Evolutionary conservation across 2,888 invertebrate species (phyloP).

Genomic region (Siphlonurus alternatus): DNA sequence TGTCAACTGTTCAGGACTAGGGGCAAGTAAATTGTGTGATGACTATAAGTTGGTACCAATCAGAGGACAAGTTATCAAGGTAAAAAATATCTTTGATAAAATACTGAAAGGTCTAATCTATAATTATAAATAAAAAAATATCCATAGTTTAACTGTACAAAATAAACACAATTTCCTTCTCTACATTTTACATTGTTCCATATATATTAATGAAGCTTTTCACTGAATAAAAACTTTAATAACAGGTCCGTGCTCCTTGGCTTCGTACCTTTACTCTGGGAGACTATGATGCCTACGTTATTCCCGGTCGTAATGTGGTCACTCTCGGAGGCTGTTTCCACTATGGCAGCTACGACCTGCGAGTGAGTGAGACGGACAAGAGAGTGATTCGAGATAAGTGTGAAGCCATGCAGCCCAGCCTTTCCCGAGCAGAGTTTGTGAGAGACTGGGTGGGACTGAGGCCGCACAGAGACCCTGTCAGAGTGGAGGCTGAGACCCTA

Average conservation of each 20-base stretch:
- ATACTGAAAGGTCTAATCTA: too few species aligned
- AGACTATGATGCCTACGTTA: conserved; percentile 70
- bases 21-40: conserved; percentile 56
- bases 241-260: conserved; percentile 70
- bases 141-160: too few species aligned
- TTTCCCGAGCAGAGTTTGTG: conserved; percentile 37
- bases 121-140: too few species aligned
- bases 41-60: conserved; percentile 62
- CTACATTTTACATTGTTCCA: too few species aligned
- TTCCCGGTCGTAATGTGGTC: conserved; percentile 53
- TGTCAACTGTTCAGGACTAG: conserved; percentile 74
- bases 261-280: conserved; percentile 74
- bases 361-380: conserved; percentile 51
- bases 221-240: too few species aligned
- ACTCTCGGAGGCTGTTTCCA: conserved; percentile 77
- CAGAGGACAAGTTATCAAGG: conserved; percentile 68
- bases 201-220: too few species aligned
- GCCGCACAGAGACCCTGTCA: conserved; percentile 46
- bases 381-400: conserved; percentile 65
- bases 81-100: conserved; percentile 21
- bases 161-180: too few species aligned
- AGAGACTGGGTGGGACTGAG: conserved; percentile 60
- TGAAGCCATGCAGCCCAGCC: conserved; percentile 51
- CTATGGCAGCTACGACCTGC: conserved; percentile 54
- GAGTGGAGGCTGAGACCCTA: conserved; percentile 25